Base-by-base conservation (phyloP, 1,140 invertebrate species). In the Listronotus oregonensis region DNA sequence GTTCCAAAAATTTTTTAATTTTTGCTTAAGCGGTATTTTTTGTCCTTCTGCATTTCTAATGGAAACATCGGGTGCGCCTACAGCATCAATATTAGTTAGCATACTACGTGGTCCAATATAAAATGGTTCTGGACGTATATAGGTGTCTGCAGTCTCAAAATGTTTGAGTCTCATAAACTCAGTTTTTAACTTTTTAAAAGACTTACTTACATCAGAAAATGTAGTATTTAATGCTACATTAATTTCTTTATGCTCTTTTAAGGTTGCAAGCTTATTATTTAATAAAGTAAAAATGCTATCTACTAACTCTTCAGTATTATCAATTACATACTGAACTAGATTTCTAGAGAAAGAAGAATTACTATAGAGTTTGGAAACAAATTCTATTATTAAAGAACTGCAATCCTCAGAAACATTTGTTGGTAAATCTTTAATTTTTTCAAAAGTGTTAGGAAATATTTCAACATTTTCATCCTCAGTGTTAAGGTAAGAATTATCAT, bases 121-220 rank as follows among this genome's bases (percentile, higher is more conserved):
- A 31, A 12, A 52, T 9, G 50, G 17, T 34, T 9, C 9, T 12
- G 50, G 50, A 11, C 27, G 17, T 31, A 34, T 52, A 32, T 14
- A 34, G 12, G 11, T 10, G 3, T 52, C 31, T n/a, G 15, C 9
- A 27, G 10, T 21, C 27, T 52, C 11, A 11, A 52, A 32, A 21
- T 12, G 15, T 52, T 34, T 34, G 8, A 52, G 15, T 34, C 50
- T 31, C 11, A 11, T 34, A 52, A 10, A 31, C 27, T 52, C 50
- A n/a, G 50, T 47, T 11, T 15, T 17, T 47, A 52, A 10, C 17
- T 32, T 34, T 52, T 52, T 15, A 52, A 52, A 52, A 52, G 11
- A 11, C 12, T 34, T 11, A 27, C 8, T 9, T 12, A 52, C 15
- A 4, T 52, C 15, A 12, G 5, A 10, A 14, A 34, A 52, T 52